Base-by-base conservation (phyloP, 1,140 invertebrate genomes). In the Branchinecta lynchi region DNA sequence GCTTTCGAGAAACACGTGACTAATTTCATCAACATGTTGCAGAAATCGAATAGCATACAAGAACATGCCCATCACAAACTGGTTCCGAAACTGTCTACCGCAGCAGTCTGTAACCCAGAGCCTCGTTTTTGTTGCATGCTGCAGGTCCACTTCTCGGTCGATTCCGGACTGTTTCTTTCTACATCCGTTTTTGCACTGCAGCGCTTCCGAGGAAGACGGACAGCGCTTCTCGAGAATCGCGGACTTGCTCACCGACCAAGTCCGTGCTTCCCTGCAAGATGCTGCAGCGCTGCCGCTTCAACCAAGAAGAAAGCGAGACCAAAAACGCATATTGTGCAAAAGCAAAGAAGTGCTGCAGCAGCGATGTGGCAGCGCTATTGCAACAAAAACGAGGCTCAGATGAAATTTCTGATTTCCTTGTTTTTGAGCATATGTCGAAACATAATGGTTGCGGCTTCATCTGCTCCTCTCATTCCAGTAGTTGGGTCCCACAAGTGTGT, bases 371-470 rank as follows among this genome's bases (percentile, higher is more conserved):
- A 51, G 9, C 46, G n/a, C n/a, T n/a, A n/a, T n/a, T n/a, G n/a
- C n/a, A n/a, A n/a, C n/a, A n/a, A n/a, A n/a, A n/a, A n/a, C n/a
- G n/a, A n/a, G n/a, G n/a, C n/a, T n/a, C 46, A 51, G 46, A 51
- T 51, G 46, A 51, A 51, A 51, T 51, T 51, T 51, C 46, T 51
- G 46, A 51, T 51, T 51, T 51, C 46, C 46, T 51, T 51, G 46
- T 51, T 51, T 51, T 51, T 51, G 46, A 51, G 46, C 46, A 51
- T 51, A 51, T 51, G 46, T 51, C 46, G n/a, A 51, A 51, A 51
- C 46, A 51, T 9, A 51, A 51, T 51, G 46, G 46, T 51, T 51
- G 46, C 46, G n/a, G 46, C 46, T 51, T 51, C 46, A 51, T 51
- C 46, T 51, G 46, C 46, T 51, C 46, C 9, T 51, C n/a, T 9